Percentiles rank a stretch among this genome's conserved stretches.
These are phyloP conservation scores for Dynastes tityus DNA, from an alignment of 2,888 invertebrate genomes.

Conservation along the genomic window DNA sequence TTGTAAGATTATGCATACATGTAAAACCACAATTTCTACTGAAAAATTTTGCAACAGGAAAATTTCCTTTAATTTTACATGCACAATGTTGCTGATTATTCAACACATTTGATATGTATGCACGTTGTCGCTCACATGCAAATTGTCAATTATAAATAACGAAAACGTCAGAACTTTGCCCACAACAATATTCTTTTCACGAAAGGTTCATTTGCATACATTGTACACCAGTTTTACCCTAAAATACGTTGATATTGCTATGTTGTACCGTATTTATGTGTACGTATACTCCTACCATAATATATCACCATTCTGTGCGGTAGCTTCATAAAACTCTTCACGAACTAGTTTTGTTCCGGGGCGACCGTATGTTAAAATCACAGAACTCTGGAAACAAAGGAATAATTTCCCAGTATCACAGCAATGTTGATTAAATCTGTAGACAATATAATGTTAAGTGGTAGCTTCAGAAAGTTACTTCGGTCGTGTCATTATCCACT, in stretches of 20 bases:
- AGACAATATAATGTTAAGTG: background rate
- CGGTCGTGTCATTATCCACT: background rate
- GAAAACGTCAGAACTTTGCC: slow-evolving; percentile 9
- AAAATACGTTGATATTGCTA: slow-evolving; percentile 1
- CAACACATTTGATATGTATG: background rate
- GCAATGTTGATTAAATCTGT: slow-evolving; percentile 11
- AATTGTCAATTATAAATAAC: slow-evolving; percentile 30
- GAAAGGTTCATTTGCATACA: background rate
- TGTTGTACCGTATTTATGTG: slow-evolving; percentile 14
- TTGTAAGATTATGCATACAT: too few species aligned
- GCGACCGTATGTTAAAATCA: too few species aligned
- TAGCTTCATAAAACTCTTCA: slow-evolving; percentile 38
- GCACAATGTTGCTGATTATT: slow-evolving; percentile 10
- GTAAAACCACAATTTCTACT: too few species aligned
- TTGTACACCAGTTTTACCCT: background rate
- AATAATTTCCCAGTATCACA: slow-evolving; percentile 4
- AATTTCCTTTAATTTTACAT: slow-evolving; percentile 3
- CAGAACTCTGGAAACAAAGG: background rate
- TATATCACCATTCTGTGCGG: slow-evolving; percentile 3
- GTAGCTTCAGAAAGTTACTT: background rate
- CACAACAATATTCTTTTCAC: background rate
- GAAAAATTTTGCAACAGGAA: too few species aligned
- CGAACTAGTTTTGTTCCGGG: slow-evolving; percentile 25
- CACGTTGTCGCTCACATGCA: slow-evolving; percentile 12
- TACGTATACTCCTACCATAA: background rate